Conservation (phyloP, 2,888 invertebrate species). For the Drosophila paramelanica region DNA sequence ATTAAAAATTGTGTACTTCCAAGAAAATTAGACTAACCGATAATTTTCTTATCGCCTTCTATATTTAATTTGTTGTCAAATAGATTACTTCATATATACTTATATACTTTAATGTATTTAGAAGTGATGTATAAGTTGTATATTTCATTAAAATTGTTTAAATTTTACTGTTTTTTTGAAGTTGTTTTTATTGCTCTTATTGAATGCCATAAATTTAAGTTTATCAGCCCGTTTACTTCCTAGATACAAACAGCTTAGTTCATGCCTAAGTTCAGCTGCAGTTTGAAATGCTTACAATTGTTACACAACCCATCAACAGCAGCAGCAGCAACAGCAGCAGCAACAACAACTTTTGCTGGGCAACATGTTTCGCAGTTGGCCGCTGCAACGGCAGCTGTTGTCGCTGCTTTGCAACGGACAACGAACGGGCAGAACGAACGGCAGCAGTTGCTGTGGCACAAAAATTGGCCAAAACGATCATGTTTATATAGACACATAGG, state of each 20-base stretch:
- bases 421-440: conserved; percentile 51
- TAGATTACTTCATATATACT: no score
- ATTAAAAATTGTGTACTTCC: no score
- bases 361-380: conserved; percentile 64
- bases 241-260: conserved; percentile 8
- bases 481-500: conserved; percentile 71
- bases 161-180: not conserved
- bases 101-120: no score
- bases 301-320: conserved; percentile 63
- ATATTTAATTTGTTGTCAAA: no score
- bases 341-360: conserved; percentile 48
- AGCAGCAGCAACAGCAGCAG: conserved; percentile 29
- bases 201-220: not conserved
- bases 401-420: conserved; percentile 14
- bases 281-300: conserved; percentile 50
- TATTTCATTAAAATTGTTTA: not conserved
- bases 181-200: not conserved
- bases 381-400: conserved; percentile 54
- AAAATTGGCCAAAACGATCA: conserved; percentile 78
- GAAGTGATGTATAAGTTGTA: no score
- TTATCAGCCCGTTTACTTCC: conserved; percentile 35
- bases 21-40: no score
- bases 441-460: conserved; percentile 53
- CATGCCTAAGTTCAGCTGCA: conserved; percentile 31
- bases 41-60: no score